Percentiles rank a stretch among this genome's conserved stretches.
These are phyloP conservation scores for Mesoligia furuncula DNA, from an alignment of 2,888 invertebrate species.

Conservation along the genomic window DNA sequence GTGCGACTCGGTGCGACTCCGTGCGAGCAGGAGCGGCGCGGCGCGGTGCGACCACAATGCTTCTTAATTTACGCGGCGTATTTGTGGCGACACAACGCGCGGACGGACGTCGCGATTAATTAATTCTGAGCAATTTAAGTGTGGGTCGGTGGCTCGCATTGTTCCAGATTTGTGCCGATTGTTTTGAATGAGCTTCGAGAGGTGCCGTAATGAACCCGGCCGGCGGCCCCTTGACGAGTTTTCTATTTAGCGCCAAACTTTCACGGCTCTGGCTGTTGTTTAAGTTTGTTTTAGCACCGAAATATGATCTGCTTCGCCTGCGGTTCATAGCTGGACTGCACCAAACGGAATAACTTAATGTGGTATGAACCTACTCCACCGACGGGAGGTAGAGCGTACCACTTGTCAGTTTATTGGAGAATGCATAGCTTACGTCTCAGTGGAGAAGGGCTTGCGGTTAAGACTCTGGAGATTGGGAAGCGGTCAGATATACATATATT, in stretches of 20 bases:
- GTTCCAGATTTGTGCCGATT: constrained; percentile 68
- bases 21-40: constrained; percentile 41
- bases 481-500: constrained; percentile 14
- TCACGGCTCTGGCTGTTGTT: constrained; percentile 32
- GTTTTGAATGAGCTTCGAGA: constrained; percentile 67
- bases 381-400: no score
- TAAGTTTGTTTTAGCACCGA: constrained; percentile 48
- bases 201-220: constrained; percentile 63
- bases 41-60: constrained; percentile 38
- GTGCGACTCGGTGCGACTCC: constrained; percentile 20
- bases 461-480: constrained; percentile 3
- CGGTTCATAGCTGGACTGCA: constrained; percentile 1
- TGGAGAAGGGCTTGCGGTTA: constrained; percentile 3
- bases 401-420: neutral
- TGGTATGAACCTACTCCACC: neutral
- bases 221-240: constrained; percentile 52
- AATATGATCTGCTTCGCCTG: constrained; percentile 28
- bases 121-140: constrained; percentile 70
- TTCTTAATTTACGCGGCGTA: constrained; percentile 66
- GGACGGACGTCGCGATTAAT: constrained; percentile 70
- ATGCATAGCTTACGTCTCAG: neutral
- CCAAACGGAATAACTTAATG: neutral
- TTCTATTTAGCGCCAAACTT: constrained; percentile 63
- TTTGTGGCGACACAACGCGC: constrained; percentile 65
- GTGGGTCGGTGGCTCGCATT: constrained; percentile 65